These are phyloP conservation scores for Orthonevra nobilis DNA, from an alignment of 2,888 invertebrate genomes.

Conservation along the genomic window DNA sequence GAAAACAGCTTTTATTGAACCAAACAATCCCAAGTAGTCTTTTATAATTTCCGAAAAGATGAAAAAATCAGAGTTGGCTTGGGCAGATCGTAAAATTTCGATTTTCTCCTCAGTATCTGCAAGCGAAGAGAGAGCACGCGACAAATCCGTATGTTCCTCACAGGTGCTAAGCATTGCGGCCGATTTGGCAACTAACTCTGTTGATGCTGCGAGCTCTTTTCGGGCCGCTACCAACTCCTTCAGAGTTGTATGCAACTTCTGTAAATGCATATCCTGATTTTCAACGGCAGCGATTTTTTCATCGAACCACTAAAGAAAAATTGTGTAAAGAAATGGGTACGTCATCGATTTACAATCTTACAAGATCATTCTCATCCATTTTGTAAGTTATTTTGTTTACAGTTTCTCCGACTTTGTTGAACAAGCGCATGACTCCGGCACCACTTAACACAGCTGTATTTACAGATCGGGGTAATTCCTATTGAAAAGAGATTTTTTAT, in stretches of 20 bases:
- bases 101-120: conserved; percentile 92
- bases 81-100: conserved; percentile 92
- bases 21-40: conserved; percentile 95
- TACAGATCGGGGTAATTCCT: conserved; percentile 95
- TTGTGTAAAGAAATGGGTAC: no score
- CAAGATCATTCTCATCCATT: conserved; percentile 99
- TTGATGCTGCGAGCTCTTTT: conserved; percentile 89
- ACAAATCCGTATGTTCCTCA: conserved; percentile 95
- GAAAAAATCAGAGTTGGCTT: conserved; percentile 96
- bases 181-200: conserved; percentile 92
- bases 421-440: conserved; percentile 95
- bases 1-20: conserved; percentile 91
- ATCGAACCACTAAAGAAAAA: conserved; percentile 94
- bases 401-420: conserved; percentile 97
- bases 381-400: conserved; percentile 99
- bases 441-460: conserved; percentile 97
- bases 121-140: conserved; percentile 92
- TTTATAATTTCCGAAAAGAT: conserved; percentile 96
- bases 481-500: not conserved
- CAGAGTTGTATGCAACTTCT: conserved; percentile 91
- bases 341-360: conserved; percentile 80
- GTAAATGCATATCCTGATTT: conserved; percentile 91
- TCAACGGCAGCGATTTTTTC: conserved; percentile 96
- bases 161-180: conserved; percentile 94
- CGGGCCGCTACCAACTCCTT: conserved; percentile 93